Evolutionary conservation across 2,888 invertebrate genomes (phyloP).

Genomic region (Oscheius sp.): DNA sequence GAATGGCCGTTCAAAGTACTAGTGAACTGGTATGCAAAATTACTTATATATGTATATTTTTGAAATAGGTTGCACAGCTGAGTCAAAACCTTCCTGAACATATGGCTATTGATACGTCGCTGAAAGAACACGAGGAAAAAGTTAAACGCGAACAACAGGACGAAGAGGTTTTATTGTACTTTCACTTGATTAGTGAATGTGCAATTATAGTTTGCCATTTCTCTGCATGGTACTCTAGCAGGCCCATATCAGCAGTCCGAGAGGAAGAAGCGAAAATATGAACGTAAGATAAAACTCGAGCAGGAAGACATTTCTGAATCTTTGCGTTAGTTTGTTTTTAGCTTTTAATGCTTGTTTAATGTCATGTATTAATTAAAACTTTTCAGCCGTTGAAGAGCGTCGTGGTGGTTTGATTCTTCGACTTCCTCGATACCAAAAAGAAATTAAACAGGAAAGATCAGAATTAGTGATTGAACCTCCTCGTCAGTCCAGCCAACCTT

Average conservation of each 20-base stretch:
- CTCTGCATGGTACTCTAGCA: constrained; percentile 31
- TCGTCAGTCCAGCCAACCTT: neutral
- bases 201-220: constrained; percentile 38
- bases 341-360: too few relatives aligned
- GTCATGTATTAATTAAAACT: neutral
- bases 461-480: neutral
- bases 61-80: constrained; percentile 57
- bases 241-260: constrained; percentile 31
- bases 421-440: constrained; percentile 14
- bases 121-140: constrained; percentile 49
- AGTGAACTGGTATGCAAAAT: constrained; percentile 37
- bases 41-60: too few relatives aligned
- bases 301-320: neutral
- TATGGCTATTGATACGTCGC: constrained; percentile 53
- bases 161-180: constrained; percentile 41
- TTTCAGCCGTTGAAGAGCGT: constrained; percentile 29
- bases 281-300: constrained; percentile 37
- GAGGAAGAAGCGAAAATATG: constrained; percentile 56
- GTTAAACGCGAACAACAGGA: constrained; percentile 52
- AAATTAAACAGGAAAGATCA: constrained; percentile 18
- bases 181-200: constrained; percentile 11
- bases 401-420: constrained; percentile 34
- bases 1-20: constrained; percentile 47
- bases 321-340: constrained; percentile 5
- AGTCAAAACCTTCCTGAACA: constrained; percentile 56